These are phyloP conservation scores for Drosophila azteca DNA, from an alignment of 1,140 invertebrate species.

Conservation along the genomic window DNA sequence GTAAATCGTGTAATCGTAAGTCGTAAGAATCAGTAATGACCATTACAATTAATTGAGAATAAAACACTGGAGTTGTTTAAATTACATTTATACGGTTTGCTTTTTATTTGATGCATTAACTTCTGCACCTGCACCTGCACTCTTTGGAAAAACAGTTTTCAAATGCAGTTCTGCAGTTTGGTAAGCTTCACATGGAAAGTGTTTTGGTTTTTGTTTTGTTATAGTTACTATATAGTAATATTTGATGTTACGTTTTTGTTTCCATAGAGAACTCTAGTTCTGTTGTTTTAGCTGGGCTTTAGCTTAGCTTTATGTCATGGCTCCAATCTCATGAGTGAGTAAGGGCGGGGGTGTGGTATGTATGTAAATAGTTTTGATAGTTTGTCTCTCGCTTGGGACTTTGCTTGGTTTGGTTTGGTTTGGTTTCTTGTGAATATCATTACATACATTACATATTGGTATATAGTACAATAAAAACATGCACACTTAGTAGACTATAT, in stretches of 20 bases:
- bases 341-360: constrained; percentile 15
- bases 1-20: no score
- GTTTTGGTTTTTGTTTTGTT: constrained; percentile 35
- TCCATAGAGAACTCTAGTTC: constrained; percentile 63
- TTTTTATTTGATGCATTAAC: constrained; percentile 75
- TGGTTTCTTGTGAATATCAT: constrained; percentile 63
- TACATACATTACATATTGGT: constrained; percentile 50
- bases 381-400: constrained; percentile 39
- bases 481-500: constrained; percentile 68
- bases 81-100: constrained; percentile 74
- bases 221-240: constrained; percentile 41
- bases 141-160: constrained; percentile 58
- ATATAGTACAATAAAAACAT: constrained; percentile 71
- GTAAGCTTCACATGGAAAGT: constrained; percentile 66
- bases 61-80: neutral
- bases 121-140: constrained; percentile 42
- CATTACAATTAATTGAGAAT: no score
- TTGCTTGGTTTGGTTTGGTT: constrained; percentile 12
- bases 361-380: constrained; percentile 47
- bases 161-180: constrained; percentile 64
- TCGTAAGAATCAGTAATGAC: no score
- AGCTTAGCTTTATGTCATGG: constrained; percentile 69
- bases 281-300: constrained; percentile 62
- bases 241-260: constrained; percentile 39
- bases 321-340: constrained; percentile 9